Evolutionary conservation across 2,888 invertebrate genomes (phyloP), one percentile per base, ranked within the genome.

Genomic region (Scaptomyza caliginosa): DNA sequence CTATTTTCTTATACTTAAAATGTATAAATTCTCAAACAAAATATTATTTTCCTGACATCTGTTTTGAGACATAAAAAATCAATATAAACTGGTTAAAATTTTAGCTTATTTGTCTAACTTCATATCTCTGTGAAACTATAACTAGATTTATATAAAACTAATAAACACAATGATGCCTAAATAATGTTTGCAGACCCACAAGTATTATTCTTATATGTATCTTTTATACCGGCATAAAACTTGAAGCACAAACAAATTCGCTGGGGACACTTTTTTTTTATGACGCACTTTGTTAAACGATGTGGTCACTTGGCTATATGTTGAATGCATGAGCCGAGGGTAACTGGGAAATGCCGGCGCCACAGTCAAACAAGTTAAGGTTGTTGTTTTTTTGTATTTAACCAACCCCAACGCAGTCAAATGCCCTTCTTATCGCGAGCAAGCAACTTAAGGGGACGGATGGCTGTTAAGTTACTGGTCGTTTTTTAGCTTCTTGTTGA

Each of bases 281-380:
- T 77, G 81, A 30, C 67, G 65, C 52, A 84, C 45, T 86, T 83
- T 69, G 63, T 64, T 80, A 81, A 86, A 67, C 84, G 84, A 64
- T 71, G 57, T 50, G 65, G 67, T 74, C 62, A 48, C 62, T 39
- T 52, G 36, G 34, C 34, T 13, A 13, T 11, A 19, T 21, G 16
- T 36, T 10, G 28, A 2, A 32, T 32, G 32, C 32, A 28, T 55
- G 7, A 30, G 21, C 7, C 28, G 23, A 17, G 42, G 64, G 59
- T 43, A 40, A 42, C 32, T 45, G 52, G 42, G 64, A 59, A 46
- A 34, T 23, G 45, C 34, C 48, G 23, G 28, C 65, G 36, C 7
- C 54, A 19, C 2, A 42, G 24, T 26, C 24, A 46, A 45, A 19
- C 50, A 24, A 32, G 26, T 13, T 19, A 13, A n/a, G 8, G 19